phyloP scores from a whole-genome alignment of 2,113 vertebrate species.

The Mormoops blainvillei region DNA sequence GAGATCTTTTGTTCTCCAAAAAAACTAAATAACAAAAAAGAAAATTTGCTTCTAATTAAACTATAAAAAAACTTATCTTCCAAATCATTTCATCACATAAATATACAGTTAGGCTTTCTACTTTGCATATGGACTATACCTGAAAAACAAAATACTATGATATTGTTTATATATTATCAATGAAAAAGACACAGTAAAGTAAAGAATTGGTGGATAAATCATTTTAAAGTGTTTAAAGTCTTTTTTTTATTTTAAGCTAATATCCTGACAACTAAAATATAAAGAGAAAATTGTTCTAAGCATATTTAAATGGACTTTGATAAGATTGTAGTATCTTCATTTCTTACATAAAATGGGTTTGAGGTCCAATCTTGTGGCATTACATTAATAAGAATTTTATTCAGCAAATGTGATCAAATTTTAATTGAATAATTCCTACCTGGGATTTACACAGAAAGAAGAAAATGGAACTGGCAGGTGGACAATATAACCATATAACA shows the following conservation, averaged over 20 bases:
- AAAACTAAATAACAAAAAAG: not conserved
- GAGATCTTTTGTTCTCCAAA: not conserved
- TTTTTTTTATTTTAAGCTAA: not conserved
- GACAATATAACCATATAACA: not conserved
- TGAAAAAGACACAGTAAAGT: slow-evolving; percentile 21
- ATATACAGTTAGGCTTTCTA: slow-evolving; percentile 24
- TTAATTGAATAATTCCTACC: slow-evolving; percentile 8
- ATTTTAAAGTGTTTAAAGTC: slow-evolving; percentile 8
- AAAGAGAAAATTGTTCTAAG: slow-evolving; percentile 2
- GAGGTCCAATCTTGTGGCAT: not conserved
- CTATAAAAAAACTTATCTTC: not conserved
- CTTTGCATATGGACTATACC: not conserved
- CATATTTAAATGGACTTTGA: slow-evolving; percentile 3
- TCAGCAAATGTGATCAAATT: slow-evolving; percentile 13
- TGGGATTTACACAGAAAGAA: slow-evolving; percentile 25
- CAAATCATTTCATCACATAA: slow-evolving; percentile 22
- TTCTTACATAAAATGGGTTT: not conserved
- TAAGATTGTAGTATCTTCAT: slow-evolving; percentile 23
- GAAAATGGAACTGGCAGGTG: not conserved
- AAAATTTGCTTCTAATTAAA: not conserved
- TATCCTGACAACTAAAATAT: slow-evolving; percentile 24
- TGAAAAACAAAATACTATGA: slow-evolving; percentile 32
- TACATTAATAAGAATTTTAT: slow-evolving; percentile 17
- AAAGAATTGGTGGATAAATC: not conserved
- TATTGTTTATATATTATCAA: not conserved